Conservation (phyloP, 2,888 invertebrate genomes). For the Julus scandinavius region DNA sequence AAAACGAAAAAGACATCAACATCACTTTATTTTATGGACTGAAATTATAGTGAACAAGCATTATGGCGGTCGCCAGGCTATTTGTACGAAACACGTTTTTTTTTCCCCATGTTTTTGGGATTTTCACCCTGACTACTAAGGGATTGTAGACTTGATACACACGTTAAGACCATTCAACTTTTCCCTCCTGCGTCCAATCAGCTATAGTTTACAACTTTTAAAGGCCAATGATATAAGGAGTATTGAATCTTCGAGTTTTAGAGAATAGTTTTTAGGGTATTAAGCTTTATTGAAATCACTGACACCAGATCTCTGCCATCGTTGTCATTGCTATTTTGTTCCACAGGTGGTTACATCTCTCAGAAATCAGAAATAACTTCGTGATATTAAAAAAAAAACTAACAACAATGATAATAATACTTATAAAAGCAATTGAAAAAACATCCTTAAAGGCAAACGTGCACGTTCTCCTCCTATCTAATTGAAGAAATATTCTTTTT, state of each 20-base stretch:
- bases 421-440: background rate
- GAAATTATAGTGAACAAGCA: background rate
- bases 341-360: constrained; percentile 9
- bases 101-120: background rate
- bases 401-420: background rate
- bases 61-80: background rate
- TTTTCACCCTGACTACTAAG: background rate
- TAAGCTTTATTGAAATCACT: background rate
- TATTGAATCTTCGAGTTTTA: too few species aligned
- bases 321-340: constrained; percentile 3
- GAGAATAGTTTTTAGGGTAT: background rate
- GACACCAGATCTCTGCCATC: background rate
- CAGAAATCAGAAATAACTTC: constrained; percentile 15
- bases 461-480: background rate
- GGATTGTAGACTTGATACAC: background rate
- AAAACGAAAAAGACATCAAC: background rate
- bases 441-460: background rate
- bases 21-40: constrained; percentile 6
- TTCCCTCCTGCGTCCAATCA: background rate
- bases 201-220: background rate
- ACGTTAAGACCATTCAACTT: background rate
- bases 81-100: background rate
- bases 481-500: constrained; percentile 26
- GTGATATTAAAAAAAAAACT: constrained; percentile 9
- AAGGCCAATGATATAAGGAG: too few species aligned